These are phyloP conservation scores for Procavia capensis DNA, from an alignment of 2,113 vertebrate species.

Conservation along the genomic window DNA sequence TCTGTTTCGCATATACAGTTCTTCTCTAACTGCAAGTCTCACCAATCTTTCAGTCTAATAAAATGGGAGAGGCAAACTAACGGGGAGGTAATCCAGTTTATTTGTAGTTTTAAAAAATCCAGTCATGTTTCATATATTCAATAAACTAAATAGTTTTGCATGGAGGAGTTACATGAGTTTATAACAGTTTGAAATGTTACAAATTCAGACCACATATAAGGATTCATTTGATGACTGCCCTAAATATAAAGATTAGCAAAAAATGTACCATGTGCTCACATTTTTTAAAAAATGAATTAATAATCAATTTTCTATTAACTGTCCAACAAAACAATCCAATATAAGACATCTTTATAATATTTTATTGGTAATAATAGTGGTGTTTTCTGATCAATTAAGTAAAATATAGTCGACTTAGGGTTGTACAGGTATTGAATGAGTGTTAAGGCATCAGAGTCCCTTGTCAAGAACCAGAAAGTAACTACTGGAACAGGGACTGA, in stretches of 20 bases:
- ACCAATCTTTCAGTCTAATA: neutral
- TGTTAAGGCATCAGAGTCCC: neutral
- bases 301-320: constrained; percentile 31
- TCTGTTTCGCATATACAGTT: neutral
- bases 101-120: neutral
- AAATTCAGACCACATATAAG: neutral
- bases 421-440: neutral
- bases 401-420: neutral
- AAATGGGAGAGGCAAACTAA: neutral
- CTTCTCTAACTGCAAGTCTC: neutral
- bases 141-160: neutral
- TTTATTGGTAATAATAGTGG: neutral
- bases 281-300: constrained; percentile 12
- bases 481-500: neutral
- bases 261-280: neutral
- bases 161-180: neutral
- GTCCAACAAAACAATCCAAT: neutral
- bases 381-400: neutral
- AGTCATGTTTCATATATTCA: neutral
- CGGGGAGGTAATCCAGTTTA: neutral
- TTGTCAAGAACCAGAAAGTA: neutral
- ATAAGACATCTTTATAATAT: neutral
- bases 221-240: neutral
- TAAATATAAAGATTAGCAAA: neutral
- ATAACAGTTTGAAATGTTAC: neutral